Conservation (phyloP, 1,140 invertebrate genomes). For the Drosophila pandora region DNA sequence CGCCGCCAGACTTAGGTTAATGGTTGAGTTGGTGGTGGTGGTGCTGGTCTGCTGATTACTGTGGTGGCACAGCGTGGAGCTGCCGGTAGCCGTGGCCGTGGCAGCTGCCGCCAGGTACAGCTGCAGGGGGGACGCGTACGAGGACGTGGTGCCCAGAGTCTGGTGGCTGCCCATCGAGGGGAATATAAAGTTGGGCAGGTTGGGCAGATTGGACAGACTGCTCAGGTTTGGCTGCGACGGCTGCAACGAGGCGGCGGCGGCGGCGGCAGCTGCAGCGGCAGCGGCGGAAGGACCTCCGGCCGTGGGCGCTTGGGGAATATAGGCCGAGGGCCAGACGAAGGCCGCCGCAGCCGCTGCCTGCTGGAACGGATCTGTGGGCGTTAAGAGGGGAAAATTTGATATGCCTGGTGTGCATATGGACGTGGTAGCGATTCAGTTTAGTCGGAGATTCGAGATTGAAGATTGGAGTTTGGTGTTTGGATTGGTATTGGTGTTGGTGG, state of each 20-base stretch:
- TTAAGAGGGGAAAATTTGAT: conserved; percentile 83
- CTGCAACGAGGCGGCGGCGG: conserved; percentile 85
- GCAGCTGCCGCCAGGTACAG: conserved; percentile 85
- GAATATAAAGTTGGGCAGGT: conserved; percentile 77
- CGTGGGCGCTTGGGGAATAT: conserved; percentile 83
- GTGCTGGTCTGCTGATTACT: conserved; percentile 70
- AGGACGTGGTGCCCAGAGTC: conserved; percentile 81
- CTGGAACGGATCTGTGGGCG: conserved; percentile 88
- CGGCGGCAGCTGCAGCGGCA: conserved; percentile 70
- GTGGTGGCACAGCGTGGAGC: conserved; percentile 73
- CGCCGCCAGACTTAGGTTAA: conserved; percentile 70
- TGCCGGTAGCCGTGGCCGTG: conserved; percentile 75
- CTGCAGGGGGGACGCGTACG: conserved; percentile 85
- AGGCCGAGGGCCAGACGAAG: conserved; percentile 79
- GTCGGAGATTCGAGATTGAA: conserved; percentile 33
- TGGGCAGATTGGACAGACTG: conserved; percentile 38
- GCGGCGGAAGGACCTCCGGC: conserved; percentile 86
- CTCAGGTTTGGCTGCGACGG: conserved; percentile 84
- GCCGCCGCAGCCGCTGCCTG: conserved; percentile 87
- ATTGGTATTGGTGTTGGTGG: conserved; percentile 18
- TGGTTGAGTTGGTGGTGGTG: conserved; percentile 72
- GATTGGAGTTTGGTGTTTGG: conserved; percentile 31
- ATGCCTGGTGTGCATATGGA: conserved; percentile 69
- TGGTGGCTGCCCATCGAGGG: conserved; percentile 77
- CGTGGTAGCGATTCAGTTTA: conserved; percentile 46